A percentile compares a stretch with the other conserved stretches of the same genome.
phyloP scores from a whole-genome alignment of 2,113 vertebrate species.

The Sander lucioperca region DNA sequence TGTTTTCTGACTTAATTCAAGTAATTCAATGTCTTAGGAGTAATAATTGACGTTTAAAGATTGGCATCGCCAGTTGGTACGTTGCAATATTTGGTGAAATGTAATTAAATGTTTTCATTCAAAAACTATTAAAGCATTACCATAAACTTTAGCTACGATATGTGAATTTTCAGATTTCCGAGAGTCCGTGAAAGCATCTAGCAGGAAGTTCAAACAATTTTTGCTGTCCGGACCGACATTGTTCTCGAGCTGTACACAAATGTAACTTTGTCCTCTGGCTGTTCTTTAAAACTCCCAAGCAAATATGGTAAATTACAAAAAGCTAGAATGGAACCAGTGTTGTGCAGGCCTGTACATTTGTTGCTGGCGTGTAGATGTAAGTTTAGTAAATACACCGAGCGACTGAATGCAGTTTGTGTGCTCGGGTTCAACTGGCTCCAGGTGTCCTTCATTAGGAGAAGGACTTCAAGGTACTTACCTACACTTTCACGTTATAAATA shows the following conservation, averaged over 20 bases:
- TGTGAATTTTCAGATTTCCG: constrained; percentile 22
- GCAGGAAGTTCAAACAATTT: constrained; percentile 45
- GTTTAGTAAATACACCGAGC: not conserved
- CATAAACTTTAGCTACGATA: not conserved
- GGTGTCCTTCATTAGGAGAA: constrained; percentile 12
- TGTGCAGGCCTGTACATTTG: constrained; percentile 7
- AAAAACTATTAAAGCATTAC: not conserved
- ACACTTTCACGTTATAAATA: not conserved
- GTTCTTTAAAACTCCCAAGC: not conserved
- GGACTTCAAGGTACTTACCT: constrained; percentile 34
- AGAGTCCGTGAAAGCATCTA: constrained; percentile 41
- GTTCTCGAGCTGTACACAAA: no score
- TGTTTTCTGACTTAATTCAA: not conserved
- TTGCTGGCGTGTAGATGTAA: not conserved
- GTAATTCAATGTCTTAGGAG: no score
- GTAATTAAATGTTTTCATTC: not conserved
- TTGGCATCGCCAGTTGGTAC: not conserved
- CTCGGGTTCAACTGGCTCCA: not conserved
- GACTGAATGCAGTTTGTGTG: constrained; percentile 4
- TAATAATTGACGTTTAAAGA: not conserved
- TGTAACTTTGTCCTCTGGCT: not conserved
- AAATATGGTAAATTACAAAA: constrained; percentile 31
- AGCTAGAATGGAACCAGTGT: constrained; percentile 11
- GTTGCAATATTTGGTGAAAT: not conserved
- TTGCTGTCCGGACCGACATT: not conserved